Evolutionary conservation across 2,888 invertebrate genomes (phyloP), one percentile per base, ranked within the genome.

Genomic region (Diabrotica balteata): DNA sequence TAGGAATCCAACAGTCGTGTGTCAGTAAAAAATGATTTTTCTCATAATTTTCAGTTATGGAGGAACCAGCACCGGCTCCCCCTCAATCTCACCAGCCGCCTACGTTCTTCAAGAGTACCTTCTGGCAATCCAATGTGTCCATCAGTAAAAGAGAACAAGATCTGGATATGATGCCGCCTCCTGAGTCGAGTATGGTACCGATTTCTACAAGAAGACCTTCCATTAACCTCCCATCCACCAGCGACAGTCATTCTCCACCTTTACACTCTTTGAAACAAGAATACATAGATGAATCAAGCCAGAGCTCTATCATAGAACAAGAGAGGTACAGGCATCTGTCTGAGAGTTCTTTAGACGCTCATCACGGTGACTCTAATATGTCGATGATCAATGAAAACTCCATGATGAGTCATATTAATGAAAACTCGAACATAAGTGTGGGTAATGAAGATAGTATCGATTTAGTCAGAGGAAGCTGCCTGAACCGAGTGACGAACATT

Each of bases 211-310:
- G 92, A 67, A 72, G 80, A 22, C 87, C 91, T 46, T 89, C 91
- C 43, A 85, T 87, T 50, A 86, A 83, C 66, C 78, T 86, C 60
- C 84, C 85, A 54, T 87, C 90, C 55, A 81, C 88, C 64, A 88
- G 88, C 43, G 90, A 90, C 75, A 85, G 86, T 61, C 85, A 86
- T 76, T 85, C 86, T 52, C 87, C 88, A 4, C 86, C 86, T 2
- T 79, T 87, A 67, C 87, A 86, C 9, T 66, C 74, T 17, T 84
- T 91, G 55, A 91, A 91, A 82, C 90, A 89, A 57, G 90, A 92
- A 84, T 85, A 91, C 57, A 81, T 90, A 50, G 93, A 93, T 80
- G 93, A 93, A 71, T 89, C 87, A 74, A 91, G 92, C 78, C 90
- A 92, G 81, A 88, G 87, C 74, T 90, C 90, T 22, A 80, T 89